These are phyloP conservation scores for Macrosiphum euphorbiae DNA, from an alignment of 2,888 invertebrate species.

Conservation along the genomic window DNA sequence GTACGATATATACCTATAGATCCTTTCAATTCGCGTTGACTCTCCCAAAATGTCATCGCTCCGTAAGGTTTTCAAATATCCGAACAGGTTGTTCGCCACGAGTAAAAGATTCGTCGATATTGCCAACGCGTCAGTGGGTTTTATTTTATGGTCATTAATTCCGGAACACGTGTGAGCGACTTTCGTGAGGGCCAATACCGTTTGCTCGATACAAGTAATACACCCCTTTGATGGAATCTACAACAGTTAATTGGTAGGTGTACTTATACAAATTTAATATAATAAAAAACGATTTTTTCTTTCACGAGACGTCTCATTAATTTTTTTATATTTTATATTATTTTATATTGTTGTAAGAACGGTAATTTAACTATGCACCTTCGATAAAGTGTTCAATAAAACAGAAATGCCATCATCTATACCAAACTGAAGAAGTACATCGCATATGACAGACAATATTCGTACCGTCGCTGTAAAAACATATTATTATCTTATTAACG, in stretches of 20 bases:
- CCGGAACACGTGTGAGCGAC: background rate
- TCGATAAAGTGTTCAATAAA: slow-evolving; percentile 23
- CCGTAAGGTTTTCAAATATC: background rate
- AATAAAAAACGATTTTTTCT: background rate
- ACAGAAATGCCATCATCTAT: background rate
- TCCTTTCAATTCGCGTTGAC: slow-evolving; percentile 17
- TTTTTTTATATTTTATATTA: no score
- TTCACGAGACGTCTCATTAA: background rate
- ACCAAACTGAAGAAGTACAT: slow-evolving; percentile 1
- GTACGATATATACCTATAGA: slow-evolving; percentile 11
- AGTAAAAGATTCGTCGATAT: slow-evolving; percentile 37
- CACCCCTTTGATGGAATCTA: slow-evolving; percentile 8
- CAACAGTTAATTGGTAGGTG: background rate
- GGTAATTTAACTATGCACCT: background rate
- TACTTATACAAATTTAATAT: background rate
- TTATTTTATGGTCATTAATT: slow-evolving; percentile 11
- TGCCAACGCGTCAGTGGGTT: background rate
- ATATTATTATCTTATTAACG: background rate
- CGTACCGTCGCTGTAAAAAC: slow-evolving; percentile 24
- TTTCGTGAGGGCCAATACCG: slow-evolving; percentile 20
- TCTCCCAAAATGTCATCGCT: background rate
- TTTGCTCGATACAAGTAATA: slow-evolving; percentile 37
- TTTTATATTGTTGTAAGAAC: no score
- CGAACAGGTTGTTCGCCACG: background rate
- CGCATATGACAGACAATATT: slow-evolving; percentile 30